phyloP scores from a whole-genome alignment of 2,113 vertebrate species.

The Eulemur macaco region DNA sequence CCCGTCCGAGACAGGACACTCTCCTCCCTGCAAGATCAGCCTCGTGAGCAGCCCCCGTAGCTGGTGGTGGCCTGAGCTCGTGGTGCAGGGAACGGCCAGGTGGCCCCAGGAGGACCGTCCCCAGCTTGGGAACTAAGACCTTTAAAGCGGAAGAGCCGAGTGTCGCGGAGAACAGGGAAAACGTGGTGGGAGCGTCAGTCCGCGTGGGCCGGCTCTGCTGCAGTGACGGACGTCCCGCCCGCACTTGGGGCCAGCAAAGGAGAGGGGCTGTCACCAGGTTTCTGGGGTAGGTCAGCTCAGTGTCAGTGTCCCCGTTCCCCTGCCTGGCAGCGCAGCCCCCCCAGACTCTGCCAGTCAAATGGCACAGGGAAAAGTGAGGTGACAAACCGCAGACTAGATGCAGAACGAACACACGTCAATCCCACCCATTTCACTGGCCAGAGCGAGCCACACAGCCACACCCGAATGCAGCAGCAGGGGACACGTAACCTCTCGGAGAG shows the following conservation, averaged over 20 bases:
- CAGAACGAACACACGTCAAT: fast-evolving
- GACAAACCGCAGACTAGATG: not conserved
- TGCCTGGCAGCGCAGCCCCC: not conserved
- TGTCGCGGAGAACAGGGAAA: not conserved
- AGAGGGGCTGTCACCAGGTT: fast-evolving
- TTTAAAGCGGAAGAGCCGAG: fast-evolving
- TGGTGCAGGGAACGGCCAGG: fast-evolving
- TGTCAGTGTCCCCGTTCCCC: not conserved
- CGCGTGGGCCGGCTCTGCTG: fast-evolving
- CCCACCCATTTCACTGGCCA: fast-evolving
- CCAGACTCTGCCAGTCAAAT: not conserved
- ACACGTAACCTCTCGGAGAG: fast-evolving
- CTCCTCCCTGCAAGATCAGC: not conserved
- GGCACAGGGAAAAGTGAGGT: not conserved
- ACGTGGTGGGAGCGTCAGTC: fast-evolving
- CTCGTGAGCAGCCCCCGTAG: fast-evolving
- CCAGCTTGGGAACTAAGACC: not conserved
- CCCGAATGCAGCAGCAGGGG: not conserved
- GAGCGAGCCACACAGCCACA: not conserved
- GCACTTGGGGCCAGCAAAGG: too few species aligned
- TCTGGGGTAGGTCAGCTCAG: not conserved
- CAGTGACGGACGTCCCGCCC: not conserved
- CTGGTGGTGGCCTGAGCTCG: not conserved
- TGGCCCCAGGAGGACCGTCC: too few species aligned
- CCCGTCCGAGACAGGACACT: fast-evolving